Evolutionary conservation across 1,140 invertebrate species (phyloP), one percentile per base, ranked within the genome.

Genomic region (Drosophila littoralis): DNA sequence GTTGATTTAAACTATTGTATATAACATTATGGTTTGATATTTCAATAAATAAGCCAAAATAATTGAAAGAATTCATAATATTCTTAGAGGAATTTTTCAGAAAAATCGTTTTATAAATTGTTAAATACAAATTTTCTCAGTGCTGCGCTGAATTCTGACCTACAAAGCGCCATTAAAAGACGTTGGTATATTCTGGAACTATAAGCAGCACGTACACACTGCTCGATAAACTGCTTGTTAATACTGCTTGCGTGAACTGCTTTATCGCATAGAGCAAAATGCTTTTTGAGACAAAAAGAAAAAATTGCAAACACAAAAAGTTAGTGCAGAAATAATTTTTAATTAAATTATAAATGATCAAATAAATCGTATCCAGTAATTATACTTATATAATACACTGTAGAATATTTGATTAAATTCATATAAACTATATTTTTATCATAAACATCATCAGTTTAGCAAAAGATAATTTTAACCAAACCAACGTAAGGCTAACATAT

Each of bases 401-500:
- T 28, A 28, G 22, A 28, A 28, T 28, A 28, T 28, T 28, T 28
- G 22, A 28, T 28, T 28, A 28, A 5, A 28, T 28, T 28, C 22
- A 28, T 28, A 5, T 28, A 0, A 28, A 28, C 4, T 28, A 28
- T 28, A 28, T 28, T 28, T 28, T 28, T 28, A 28, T 28, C 22
- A 42, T 42, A 13, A 42, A 13, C 40, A 42, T n/a, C 1, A 42
- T n/a, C 13, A 7, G n/a, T 7, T 40, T 4, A 40, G 38, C 10
- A 4, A 9, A 9, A 48, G 10, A 6, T n/a, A 35, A 52, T 15
- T 35, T 13, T 12, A 36, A 43, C 7, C 17, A 40, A 65, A 17
- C 36, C 15, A 58, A 67, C 58, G 45, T 50, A 70, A 63, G 67
- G 58, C 33, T 35, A 54, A 43, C 17, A 38, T 22, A 28, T 61